These are phyloP conservation scores for Gymnopithys bicolor DNA, from an alignment of 2,797 vertebrate species.

Conservation along the genomic window DNA sequence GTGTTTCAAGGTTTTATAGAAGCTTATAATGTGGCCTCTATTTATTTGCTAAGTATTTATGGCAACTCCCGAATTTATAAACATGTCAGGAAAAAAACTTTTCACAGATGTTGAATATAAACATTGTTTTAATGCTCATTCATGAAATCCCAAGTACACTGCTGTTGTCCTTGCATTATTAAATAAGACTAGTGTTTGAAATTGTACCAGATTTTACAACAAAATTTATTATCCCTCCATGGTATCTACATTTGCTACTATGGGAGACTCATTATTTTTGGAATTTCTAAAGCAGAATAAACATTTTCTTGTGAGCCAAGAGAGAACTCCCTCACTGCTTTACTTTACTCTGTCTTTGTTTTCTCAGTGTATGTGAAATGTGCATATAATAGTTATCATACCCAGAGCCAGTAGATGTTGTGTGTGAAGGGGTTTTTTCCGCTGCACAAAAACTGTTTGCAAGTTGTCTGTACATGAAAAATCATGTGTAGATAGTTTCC, in stretches of 20 bases:
- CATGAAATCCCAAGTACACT: not conserved
- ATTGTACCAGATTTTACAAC: not conserved
- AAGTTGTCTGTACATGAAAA: slow-evolving; percentile 10
- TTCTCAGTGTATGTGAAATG: slow-evolving; percentile 5
- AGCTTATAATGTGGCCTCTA: not conserved
- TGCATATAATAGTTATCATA: not conserved
- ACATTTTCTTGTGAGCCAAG: not conserved
- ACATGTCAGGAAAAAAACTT: slow-evolving; percentile 24
- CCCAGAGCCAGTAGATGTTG: not conserved
- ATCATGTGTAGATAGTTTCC: not conserved
- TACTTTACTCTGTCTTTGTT: not conserved
- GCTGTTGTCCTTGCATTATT: slow-evolving; percentile 11
- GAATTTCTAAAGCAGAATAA: not conserved
- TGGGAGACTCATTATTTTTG: not conserved
- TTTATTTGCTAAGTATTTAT: slow-evolving; percentile 6
- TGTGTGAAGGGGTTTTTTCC: not conserved
- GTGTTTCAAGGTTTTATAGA: not conserved
- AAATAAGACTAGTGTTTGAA: slow-evolving; percentile 1
- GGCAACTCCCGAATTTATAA: not conserved
- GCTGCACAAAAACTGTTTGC: not conserved
- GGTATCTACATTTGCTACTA: not conserved
- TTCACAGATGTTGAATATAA: slow-evolving; percentile 12
- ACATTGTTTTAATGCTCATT: slow-evolving; percentile 18
- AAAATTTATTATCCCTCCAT: not conserved
- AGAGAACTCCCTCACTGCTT: not conserved